These are phyloP conservation scores for Dyspetes luteomarginatus DNA, from an alignment of 2,888 invertebrate species.

Conservation along the genomic window DNA sequence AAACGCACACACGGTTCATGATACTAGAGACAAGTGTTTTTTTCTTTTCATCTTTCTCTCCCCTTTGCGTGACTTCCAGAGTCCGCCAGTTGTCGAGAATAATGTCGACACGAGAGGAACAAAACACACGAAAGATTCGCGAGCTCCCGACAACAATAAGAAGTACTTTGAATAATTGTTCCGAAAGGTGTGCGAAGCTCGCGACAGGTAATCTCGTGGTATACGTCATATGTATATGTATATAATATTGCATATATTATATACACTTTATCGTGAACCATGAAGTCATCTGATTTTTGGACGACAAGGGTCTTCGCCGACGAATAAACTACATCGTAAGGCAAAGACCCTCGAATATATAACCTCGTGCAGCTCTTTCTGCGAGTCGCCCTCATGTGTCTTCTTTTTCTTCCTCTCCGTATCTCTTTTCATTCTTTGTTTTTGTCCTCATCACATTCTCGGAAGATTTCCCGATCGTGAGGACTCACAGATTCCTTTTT, in stretches of 20 bases:
- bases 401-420: slow-evolving; percentile 2
- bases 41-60: neutral
- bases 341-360: slow-evolving; percentile 6
- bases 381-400: neutral
- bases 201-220: slow-evolving; percentile 61
- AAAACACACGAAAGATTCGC: slow-evolving; percentile 18
- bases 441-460: neutral
- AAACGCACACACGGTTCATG: slow-evolving; percentile 4
- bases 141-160: slow-evolving; percentile 64
- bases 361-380: slow-evolving; percentile 14
- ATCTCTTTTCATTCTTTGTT: neutral
- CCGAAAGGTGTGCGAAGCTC: slow-evolving; percentile 64
- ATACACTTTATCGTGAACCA: slow-evolving; percentile 23
- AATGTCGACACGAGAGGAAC: neutral
- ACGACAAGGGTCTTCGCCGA: slow-evolving; percentile 10
- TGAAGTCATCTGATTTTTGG: neutral
- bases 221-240: neutral
- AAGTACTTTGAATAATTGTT: slow-evolving; percentile 67
- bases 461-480: slow-evolving; percentile 1
- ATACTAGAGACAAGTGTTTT: neutral
- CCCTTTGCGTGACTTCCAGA: slow-evolving; percentile 30
- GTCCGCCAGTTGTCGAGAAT: neutral
- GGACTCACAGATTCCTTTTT: slow-evolving; percentile 27
- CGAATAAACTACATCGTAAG: slow-evolving; percentile 29
- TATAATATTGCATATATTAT: slow-evolving; percentile 1